Base-by-base conservation (phyloP, 1,140 invertebrate genomes). In the Maconellicoccus hirsutus region DNA sequence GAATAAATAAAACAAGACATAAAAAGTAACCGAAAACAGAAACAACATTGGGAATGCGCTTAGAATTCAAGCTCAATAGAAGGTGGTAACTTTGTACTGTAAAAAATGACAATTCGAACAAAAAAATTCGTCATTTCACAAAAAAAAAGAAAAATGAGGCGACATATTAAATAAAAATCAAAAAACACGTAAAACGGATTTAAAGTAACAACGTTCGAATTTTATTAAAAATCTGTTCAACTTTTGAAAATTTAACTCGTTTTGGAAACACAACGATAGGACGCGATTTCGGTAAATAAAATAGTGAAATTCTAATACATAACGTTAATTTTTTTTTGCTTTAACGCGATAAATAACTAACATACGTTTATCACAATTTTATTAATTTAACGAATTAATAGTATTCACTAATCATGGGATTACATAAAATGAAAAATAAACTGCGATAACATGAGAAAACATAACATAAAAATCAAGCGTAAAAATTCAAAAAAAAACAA, bases 391-490 rank as follows among this genome's bases (percentile, higher is more conserved):
- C 22, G 61, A 66, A 23, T 23, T 25, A 66, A 66, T 25, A 66
- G 21, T 66, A 66, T 66, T 66, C 61, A 66, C 61, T 66, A 66
- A 66, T 66, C 25, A 66, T 66, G 61, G 25, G 61, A 26, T 25
- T 66, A 66, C 19, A 66, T 66, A 66, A 66, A 66, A 66, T 66
- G 61, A 66, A 66, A 52, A 66, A 66, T 66, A 66, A 66, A 66
- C 61, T 66, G 61, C 61, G 61, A 66, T 66, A 66, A 66, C 61
- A 66, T 66, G 61, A 26, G 22, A 66, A 66, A 23, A 66, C 22
- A 66, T 66, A 66, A 66, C 61, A 66, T 52, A 52, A 66, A n/a
- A 25, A 66, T 66, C 25, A 66, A 66, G 61, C 61, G 61, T 66
- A 66, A 23, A 66, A 25, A 66, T 52, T 66, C 61, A 26, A 66